phyloP scores from a whole-genome alignment of 2,113 vertebrate genomes.

The Chaetura pelagica region DNA sequence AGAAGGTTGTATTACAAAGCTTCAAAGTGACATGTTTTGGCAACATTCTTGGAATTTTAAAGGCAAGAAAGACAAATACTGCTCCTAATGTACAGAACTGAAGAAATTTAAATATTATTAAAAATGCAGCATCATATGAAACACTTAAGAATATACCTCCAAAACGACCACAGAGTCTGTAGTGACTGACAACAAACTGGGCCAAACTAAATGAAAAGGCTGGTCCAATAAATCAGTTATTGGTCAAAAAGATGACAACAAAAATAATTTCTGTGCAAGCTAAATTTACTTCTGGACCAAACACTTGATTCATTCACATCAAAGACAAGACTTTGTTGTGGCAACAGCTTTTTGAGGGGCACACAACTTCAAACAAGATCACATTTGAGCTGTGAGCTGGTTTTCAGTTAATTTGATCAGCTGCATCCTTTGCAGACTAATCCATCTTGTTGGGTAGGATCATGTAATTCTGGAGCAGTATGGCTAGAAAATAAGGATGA shows the following conservation, averaged over 20 bases:
- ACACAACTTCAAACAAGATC: not conserved
- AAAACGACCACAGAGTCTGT: not conserved
- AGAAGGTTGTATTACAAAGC: not conserved
- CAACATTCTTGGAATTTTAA: not conserved
- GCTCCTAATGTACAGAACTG: not conserved
- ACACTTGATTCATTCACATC: not conserved
- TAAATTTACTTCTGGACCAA: not conserved
- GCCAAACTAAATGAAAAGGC: not conserved
- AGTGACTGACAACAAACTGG: not conserved
- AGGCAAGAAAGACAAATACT: not conserved
- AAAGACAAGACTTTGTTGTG: not conserved
- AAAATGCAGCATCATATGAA: not conserved
- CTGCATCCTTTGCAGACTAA: not conserved
- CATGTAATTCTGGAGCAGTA: not conserved
- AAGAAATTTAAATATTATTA: not conserved
- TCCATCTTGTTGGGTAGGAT: not conserved
- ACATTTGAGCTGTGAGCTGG: not conserved
- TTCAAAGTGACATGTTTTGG: not conserved
- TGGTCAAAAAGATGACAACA: not conserved
- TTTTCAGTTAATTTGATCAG: not conserved
- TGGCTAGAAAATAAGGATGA: not conserved
- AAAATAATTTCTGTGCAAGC: not conserved
- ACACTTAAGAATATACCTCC: not conserved
- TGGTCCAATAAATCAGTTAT: not conserved
- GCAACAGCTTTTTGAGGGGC: not conserved